Evolutionary conservation across 2,888 invertebrate species (phyloP), one percentile per base, ranked within the genome.

Genomic region (Mycogona germanica): DNA sequence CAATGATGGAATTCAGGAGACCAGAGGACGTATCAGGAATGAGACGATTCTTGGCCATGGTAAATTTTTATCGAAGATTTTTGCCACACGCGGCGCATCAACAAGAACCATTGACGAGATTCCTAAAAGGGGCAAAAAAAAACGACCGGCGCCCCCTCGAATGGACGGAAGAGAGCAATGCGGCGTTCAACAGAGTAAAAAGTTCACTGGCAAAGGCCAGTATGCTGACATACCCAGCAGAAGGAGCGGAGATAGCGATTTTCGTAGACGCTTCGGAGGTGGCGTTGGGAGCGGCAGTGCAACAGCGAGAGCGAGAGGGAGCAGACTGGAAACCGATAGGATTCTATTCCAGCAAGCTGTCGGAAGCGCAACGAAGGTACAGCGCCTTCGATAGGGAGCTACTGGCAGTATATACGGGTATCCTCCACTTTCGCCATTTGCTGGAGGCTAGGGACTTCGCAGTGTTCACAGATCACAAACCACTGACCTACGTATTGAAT

Each of bases 311-410:
- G 7, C n/a, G n/a, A n/a, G n/a, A n/a, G n/a, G 42, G 28, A 17
- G 53, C 29, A 26, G 2, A 6, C 2, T 57, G 57, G 57, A 32
- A 25, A n/a, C 55, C 58, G 1, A 44, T 59, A 3, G 57, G 30
- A 7, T 59, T 57, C 41, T 59, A 59, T 50, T 55, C 54, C 17
- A 41, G n/a, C 4, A 2, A 2, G 17, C 37, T 50, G n/a, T 45
- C 37, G 68, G 2, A 68, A 71, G 58, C 62, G 35, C 51, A 61
- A 4, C 54, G 67, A 0, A 68, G 66, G 6, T 71, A 69, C 45
- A 66, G 67, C n/a, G n/a, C n/a, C n/a, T n/a, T n/a, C n/a, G n/a
- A n/a, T n/a, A n/a, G n/a, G n/a, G n/a, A n/a, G n/a, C n/a, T n/a
- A n/a, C n/a, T n/a, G n/a, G n/a, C n/a, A n/a, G n/a, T n/a, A n/a